Evolutionary conservation across 2,797 vertebrate genomes (phyloP), one percentile per base, ranked within the genome.

Genomic region (Pseudomugil tenellus): DNA sequence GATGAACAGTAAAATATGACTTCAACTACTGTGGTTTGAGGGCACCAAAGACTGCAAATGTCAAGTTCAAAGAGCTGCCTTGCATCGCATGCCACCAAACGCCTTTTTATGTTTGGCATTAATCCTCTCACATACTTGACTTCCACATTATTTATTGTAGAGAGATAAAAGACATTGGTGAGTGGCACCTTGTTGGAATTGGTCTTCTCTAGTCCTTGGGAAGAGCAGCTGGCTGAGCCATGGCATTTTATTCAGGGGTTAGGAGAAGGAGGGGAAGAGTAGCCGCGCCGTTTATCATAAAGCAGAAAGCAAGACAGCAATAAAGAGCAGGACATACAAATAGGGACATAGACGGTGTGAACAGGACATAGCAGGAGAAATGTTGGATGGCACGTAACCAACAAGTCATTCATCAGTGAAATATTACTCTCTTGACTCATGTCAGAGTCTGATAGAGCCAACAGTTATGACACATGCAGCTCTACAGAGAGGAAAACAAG

Each of bases 131-230:
- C 76, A 80, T 77, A 61, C 84, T 81, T 58, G 67, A 81, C 77
- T 52, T 76, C 39, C 57, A 67, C 69, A 64, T 92, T 81, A 92
- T 92, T 90, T 90, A 93, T 79, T 83, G 81, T 79, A 52, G 67
- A 67, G 29, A 61, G 83, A 91, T 90, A 86, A 88, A 90, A 89
- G 81, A 79, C 84, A 83, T 86, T 69, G 72, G 74, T 72, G 80
- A 84, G 81, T 87, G 87, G 83, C 84, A 87, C 67, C 31, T 39
- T 66, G 74, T 67, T 84, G 77, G 78, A 85, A 76, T 80, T 26
- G 25, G 72, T 66, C 80, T 68, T 80, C 69, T 83, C 60, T 49
- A 58, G 79, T 76, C 74, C 77, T 81, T 76, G 72, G 75, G 70
- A 78, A 76, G 76, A 85, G 80, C 89, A 90, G 85, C 87, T 91